These are phyloP conservation scores for Drosophila navojoa DNA, from an alignment of 1,140 invertebrate species.

Conservation along the genomic window DNA sequence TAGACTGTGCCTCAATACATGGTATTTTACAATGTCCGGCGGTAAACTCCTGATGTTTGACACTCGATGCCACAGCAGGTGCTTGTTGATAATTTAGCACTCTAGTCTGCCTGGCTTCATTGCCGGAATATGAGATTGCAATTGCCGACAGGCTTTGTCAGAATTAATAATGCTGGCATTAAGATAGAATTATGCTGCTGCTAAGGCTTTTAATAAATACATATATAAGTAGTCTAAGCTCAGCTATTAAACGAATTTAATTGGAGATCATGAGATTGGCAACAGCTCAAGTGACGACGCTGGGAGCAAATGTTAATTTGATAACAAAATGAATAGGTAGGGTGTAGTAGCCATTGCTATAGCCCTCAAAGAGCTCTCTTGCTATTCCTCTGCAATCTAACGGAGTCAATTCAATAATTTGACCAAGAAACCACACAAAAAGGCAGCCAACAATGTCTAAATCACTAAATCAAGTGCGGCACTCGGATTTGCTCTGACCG, in stretches of 20 bases:
- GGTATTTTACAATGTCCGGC: background rate
- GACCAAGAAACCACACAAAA: slow-evolving; percentile 22
- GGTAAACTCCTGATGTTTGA: background rate
- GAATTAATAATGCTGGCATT: slow-evolving; percentile 12
- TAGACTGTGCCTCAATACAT: background rate
- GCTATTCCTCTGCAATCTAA: background rate
- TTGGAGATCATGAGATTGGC: background rate
- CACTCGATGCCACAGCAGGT: slow-evolving; percentile 11
- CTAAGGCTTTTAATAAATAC: background rate
- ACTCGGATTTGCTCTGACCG: slow-evolving; percentile 20
- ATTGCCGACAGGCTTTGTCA: background rate
- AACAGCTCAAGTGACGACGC: background rate
- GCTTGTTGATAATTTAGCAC: background rate
- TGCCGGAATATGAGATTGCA: background rate
- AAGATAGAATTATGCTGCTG: background rate
- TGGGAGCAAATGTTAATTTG: background rate
- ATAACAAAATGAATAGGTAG: too few relatives aligned
- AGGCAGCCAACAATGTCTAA: slow-evolving; percentile 50
- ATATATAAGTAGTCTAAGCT: too few relatives aligned
- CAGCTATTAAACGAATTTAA: too few relatives aligned
- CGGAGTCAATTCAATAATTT: slow-evolving; percentile 34
- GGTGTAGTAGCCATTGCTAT: too few relatives aligned
- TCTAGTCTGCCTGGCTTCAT: background rate
- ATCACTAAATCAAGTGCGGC: slow-evolving; percentile 62
- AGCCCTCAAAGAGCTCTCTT: too few relatives aligned